Percentiles rank a stretch among this genome's conserved stretches.
Conservation (phyloP, 2,888 invertebrate genomes). For the Oscheius myriophilus region DNA sequence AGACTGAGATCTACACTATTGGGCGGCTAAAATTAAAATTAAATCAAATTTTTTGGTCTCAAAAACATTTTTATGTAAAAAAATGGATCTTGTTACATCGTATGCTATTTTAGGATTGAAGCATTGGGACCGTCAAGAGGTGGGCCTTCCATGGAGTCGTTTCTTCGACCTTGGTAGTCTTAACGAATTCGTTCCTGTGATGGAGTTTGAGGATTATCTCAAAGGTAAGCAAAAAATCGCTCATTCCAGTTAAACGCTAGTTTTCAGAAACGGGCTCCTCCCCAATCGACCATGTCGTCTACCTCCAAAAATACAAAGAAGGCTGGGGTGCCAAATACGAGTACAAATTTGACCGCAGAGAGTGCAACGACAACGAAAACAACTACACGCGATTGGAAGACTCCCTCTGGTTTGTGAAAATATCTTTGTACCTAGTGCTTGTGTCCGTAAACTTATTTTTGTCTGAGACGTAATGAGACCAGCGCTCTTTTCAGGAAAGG, state of each 20-base stretch:
- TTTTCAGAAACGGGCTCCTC: constrained; percentile 17
- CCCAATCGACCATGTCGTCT: constrained; percentile 76
- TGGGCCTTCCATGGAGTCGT: constrained; percentile 78
- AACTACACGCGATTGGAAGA: constrained; percentile 52
- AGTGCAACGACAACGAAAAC: constrained; percentile 73
- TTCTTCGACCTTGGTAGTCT: constrained; percentile 88
- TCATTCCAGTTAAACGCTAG: too few species aligned
- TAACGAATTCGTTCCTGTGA: constrained; percentile 82
- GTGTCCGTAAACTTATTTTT: not conserved
- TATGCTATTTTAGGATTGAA: constrained; percentile 76
- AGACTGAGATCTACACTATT: too few species aligned
- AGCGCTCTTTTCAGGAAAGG: constrained; percentile 69
- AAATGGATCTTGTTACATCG: too few species aligned
- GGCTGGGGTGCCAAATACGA: constrained; percentile 84
- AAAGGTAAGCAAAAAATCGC: constrained; percentile 74
- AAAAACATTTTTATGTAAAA: too few species aligned
- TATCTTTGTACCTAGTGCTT: not conserved
- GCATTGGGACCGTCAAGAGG: constrained; percentile 82
- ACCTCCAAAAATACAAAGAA: constrained; percentile 85
- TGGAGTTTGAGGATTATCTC: constrained; percentile 86
- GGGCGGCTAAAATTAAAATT: too few species aligned
- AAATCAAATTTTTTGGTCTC: too few species aligned
- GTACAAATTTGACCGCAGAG: constrained; percentile 81
- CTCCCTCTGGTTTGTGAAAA: constrained; percentile 47
- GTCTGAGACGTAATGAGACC: not conserved